These are phyloP conservation scores for Oligia fasciuncula DNA, from an alignment of 2,888 invertebrate genomes.

Conservation along the genomic window DNA sequence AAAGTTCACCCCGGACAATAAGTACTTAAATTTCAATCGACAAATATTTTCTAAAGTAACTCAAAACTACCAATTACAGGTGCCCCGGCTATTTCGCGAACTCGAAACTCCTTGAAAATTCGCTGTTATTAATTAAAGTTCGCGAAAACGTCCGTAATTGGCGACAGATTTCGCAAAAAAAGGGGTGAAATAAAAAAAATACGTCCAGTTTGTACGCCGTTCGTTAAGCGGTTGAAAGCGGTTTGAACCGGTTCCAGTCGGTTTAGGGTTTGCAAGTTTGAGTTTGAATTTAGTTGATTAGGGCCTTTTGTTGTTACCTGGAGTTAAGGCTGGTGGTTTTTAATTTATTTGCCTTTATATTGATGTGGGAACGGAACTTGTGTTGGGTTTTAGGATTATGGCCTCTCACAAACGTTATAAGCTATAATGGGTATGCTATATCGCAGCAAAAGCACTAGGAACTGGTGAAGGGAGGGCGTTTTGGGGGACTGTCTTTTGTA, in stretches of 20 bases:
- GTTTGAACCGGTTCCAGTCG: constrained; percentile 60
- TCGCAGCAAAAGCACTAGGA: no score
- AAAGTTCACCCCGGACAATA: constrained; percentile 50
- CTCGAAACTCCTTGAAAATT: constrained; percentile 59
- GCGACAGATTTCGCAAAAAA: constrained; percentile 53
- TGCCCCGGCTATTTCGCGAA: constrained; percentile 22
- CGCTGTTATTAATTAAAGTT: constrained; percentile 64
- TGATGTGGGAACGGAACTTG: neutral
- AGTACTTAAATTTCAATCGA: constrained; percentile 57
- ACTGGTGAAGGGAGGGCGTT: no score
- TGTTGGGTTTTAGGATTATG: constrained; percentile 2
- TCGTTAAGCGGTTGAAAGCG: constrained; percentile 63
- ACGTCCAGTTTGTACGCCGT: constrained; percentile 24
- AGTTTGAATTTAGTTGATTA: constrained; percentile 57
- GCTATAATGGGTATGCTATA: no score
- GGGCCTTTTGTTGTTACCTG: constrained; percentile 40
- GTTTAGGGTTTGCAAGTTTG: constrained; percentile 51
- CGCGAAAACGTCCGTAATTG: constrained; percentile 60
- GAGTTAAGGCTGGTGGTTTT: constrained; percentile 2
- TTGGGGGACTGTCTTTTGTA: no score
- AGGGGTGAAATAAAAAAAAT: constrained; percentile 46
- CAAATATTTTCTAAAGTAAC: constrained; percentile 51
- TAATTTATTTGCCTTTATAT: constrained; percentile 6
- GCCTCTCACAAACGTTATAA: no score
- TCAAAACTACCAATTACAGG: constrained; percentile 65